Percentiles rank a stretch among this genome's conserved stretches.
Conservation (phyloP, 2,797 vertebrate genomes). For the Triplophysa bombifrons region DNA sequence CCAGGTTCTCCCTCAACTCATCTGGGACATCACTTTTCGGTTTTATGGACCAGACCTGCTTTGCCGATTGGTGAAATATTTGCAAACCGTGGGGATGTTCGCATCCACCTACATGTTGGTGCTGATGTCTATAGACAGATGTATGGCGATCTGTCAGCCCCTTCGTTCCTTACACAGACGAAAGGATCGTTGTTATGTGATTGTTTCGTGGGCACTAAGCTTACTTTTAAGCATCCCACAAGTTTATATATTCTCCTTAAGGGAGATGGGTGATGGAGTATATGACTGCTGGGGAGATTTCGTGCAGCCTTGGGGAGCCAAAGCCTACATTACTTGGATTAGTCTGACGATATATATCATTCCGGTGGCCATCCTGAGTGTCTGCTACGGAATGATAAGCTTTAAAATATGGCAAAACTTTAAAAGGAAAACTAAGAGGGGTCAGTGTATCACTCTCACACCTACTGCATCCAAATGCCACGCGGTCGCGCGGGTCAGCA, state of each 20-base stretch:
- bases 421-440: conserved; percentile 84
- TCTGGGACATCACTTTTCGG: conserved; percentile 98
- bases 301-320: conserved; percentile 92
- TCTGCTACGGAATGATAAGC: conserved; percentile 94
- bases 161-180: conserved; percentile 85
- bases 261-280: conserved; percentile 86
- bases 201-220: conserved; percentile 91
- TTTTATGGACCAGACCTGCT: conserved; percentile 93
- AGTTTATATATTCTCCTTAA: conserved; percentile 91
- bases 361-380: conserved; percentile 86
- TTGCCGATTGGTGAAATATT: conserved; percentile 92
- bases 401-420: conserved; percentile 98
- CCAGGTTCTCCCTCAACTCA: conserved; percentile 96
- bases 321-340: conserved; percentile 97
- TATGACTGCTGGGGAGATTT: conserved; percentile 96
- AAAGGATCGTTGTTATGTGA: conserved; percentile 85
- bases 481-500: conserved; percentile 88
- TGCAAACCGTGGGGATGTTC: conserved; percentile 99
- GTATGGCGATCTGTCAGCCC: conserved; percentile 92
- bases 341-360: conserved; percentile 92
- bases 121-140: conserved; percentile 96
- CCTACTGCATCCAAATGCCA: conserved; percentile 63
- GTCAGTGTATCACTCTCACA: conserved; percentile 69
- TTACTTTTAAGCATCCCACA: conserved; percentile 92
- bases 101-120: conserved; percentile 98